A percentile compares a stretch with the other conserved stretches of the same genome.
Conservation (phyloP, 2,113 vertebrate genomes). For the Percopsis transmontana region DNA sequence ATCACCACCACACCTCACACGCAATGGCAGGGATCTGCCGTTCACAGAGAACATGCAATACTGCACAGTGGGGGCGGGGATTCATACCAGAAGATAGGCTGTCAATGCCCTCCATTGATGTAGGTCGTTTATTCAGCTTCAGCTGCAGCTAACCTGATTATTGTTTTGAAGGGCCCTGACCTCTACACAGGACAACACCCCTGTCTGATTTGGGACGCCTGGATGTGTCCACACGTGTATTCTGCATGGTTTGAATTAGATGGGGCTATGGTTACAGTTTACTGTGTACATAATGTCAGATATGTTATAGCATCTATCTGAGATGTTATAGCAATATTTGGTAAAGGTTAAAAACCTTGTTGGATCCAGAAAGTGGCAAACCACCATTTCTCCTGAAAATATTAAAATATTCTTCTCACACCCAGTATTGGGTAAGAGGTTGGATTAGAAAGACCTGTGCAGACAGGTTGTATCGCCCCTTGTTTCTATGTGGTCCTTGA, state of each 20-base stretch:
- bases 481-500: conserved; percentile 18
- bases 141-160: conserved; percentile 74
- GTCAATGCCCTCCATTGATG: conserved; percentile 75
- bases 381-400: conserved; percentile 36
- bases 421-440: conserved; percentile 20
- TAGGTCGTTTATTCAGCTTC: conserved; percentile 78
- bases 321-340: no score
- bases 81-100: conserved; percentile 58
- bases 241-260: conserved; percentile 5
- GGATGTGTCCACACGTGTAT: conserved; percentile 8
- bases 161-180: conserved; percentile 54
- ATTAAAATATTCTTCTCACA: conserved; percentile 34
- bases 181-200: conserved; percentile 49
- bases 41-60: conserved; percentile 49
- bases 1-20: conserved; percentile 40
- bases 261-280: conserved; percentile 4
- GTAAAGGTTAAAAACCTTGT: conserved; percentile 2
- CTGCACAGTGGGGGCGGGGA: conserved; percentile 61
- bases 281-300: conserved; percentile 23
- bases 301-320: no score
- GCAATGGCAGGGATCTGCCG: conserved; percentile 45
- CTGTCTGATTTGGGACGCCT: conserved; percentile 20
- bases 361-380: conserved; percentile 20
- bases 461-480: conserved; percentile 27
- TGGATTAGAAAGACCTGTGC: conserved; percentile 18